Evolutionary conservation across 1,140 invertebrate genomes (phyloP), one percentile per base, ranked within the genome.

Genomic region (Panonychus citri): DNA sequence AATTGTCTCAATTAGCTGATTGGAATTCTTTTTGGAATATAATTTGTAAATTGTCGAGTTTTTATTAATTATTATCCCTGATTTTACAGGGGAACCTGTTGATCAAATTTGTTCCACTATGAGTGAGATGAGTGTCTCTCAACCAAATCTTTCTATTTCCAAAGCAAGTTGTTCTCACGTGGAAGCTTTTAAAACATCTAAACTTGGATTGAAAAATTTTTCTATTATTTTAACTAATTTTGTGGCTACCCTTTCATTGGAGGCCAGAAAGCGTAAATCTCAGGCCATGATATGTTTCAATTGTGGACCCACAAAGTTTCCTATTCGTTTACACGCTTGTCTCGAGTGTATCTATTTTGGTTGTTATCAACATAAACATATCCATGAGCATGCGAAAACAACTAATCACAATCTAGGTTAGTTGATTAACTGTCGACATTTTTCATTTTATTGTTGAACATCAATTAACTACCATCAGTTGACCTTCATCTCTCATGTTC

Each of bases 331-430:
- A 56, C 85, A 89, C 71, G 82, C 84, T 27, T 94, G 89, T 69
- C 71, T 93, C 26, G 81, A 86, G 60, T 94, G 89, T 72, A 83
- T 90, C 61, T 89, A 78, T 69, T 87, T 93, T 70, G 87, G 83
- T 24, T 94, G 89, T 67, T 83, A 84, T 61, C 75, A 71, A 51
- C 75, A 77, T 34, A 74, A 74, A 54, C 87, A 91, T 65, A 85
- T 90, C 61, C 80, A 85, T 64, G 80, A 85, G 53, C 88, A 93
- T 74, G 78, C 79, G 34, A 79, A 78, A 65, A 73, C 73, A 13
- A 81, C 82, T 63, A 81, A 82, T 65, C 86, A 91, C 71, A 77
- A 78, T 65, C 72, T 91, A 62, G 76, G 78, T 79, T 69, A 68
- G 57, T 64, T 27, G 48, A 7, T 42, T 40, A 37, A 46, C 54